These are phyloP conservation scores for Clavelina lepadiformis DNA, from an alignment of 23 tunicate genomes.

Conservation along the genomic window DNA sequence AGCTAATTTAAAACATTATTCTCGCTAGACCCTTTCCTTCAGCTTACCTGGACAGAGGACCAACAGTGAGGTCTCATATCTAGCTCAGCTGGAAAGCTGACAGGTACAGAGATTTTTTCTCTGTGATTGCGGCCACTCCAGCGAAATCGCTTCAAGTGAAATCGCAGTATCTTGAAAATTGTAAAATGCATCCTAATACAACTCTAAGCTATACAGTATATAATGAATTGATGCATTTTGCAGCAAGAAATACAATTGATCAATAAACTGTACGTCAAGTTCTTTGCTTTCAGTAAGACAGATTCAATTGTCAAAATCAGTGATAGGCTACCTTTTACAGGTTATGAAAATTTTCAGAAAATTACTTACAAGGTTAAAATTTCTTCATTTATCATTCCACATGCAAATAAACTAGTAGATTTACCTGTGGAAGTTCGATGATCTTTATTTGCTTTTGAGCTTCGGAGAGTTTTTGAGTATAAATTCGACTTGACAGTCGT, in stretches of 20 bases:
- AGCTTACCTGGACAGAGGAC: slow-evolving; percentile 8
- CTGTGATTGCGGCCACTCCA: slow-evolving; percentile 89
- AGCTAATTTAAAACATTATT: too few species aligned
- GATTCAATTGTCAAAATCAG: too few species aligned
- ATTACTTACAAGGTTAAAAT: too few species aligned
- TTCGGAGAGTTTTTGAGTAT: slow-evolving; percentile 65
- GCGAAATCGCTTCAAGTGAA: slow-evolving; percentile 95
- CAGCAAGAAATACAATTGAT: too few species aligned
- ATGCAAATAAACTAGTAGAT: not conserved
- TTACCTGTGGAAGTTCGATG: slow-evolving; percentile 78
- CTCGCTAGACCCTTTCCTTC: slow-evolving; percentile 8
- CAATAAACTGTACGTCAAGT: too few species aligned
- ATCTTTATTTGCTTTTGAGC: slow-evolving; percentile 97
- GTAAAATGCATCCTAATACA: not conserved
- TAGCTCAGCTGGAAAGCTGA: slow-evolving; percentile 90
- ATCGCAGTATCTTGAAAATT: slow-evolving; percentile 54
- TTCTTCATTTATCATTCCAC: too few species aligned
- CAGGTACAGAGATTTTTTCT: slow-evolving; percentile 91
- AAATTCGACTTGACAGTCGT: slow-evolving; percentile 46
- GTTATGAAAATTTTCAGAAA: too few species aligned
- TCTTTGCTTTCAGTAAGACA: too few species aligned
- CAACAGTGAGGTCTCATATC: slow-evolving; percentile 84
- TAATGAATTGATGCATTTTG: too few species aligned
- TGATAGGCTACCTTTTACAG: too few species aligned
- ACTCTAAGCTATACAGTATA: too few species aligned